Evolutionary conservation across 2,888 invertebrate species (phyloP), one percentile per base, ranked within the genome.

Genomic region (Ernsta delagoae): DNA sequence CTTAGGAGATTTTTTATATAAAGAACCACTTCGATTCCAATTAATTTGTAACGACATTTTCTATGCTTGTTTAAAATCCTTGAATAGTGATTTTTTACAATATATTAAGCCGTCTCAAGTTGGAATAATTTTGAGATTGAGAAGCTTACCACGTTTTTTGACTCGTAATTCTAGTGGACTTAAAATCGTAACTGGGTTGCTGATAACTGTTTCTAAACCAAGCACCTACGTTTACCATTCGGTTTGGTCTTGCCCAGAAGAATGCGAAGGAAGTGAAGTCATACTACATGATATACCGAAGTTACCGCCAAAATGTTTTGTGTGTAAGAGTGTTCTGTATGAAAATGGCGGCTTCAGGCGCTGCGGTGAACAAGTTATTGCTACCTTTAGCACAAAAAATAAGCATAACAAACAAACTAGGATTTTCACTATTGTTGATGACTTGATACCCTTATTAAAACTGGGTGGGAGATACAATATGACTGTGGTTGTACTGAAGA

Each of bases 161-260:
- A 70, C 75, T 39, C 63, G 73, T 0, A 88, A 86, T 71, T 72
- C 12, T 54, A 57, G 36, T 2, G 8, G 36, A 3, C 54, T 67
- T 7, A 56, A 6, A 56, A 11, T 72, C 75, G 8, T 82, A 83
- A 66, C 78, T 83, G 90, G 91, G 0, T 72, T 85, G 45, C 82
- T 93, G 39, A 69, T 89, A 65, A 76, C 79, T 31, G 68, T 86
- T 53, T 82, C 89, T 0, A 90, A 89, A 73, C 83, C 87, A 2
- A 79, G 77, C 16, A 83, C 79, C 56, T 89, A 88, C 70, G 87
- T 88, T 12, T 85, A 84, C 69, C 92, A 93, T 73, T 85, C 90
- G 0, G 89, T 93, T 57, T 92, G 92, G 92, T 86, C 87, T 0
- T 93, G 93, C 70, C 90, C 89, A n/a, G 92, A 93, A 76, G 86